A percentile compares a stretch with the other conserved stretches of the same genome.
phyloP scores from a whole-genome alignment of 1,140 invertebrate genomes.

The Drosophila sp. region DNA sequence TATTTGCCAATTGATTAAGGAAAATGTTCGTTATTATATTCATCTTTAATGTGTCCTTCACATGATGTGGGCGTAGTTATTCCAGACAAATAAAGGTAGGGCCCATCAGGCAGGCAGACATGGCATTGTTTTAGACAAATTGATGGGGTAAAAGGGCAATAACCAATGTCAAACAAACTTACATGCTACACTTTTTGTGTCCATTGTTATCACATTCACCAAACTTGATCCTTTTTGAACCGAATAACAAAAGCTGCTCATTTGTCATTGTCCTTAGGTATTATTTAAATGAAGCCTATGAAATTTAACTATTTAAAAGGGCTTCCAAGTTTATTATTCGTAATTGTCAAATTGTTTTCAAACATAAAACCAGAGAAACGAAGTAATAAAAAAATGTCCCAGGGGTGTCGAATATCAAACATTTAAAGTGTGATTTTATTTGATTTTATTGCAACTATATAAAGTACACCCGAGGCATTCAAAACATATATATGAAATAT shows the following conservation, averaged over 20 bases:
- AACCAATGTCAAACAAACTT: conserved; percentile 5
- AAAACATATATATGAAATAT: conserved; percentile 62
- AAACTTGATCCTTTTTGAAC: conserved; percentile 55
- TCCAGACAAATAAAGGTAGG: conserved; percentile 37
- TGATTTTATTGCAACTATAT: conserved; percentile 38
- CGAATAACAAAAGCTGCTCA: conserved; percentile 63
- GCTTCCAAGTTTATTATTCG: conserved; percentile 38
- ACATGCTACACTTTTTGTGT: conserved; percentile 27
- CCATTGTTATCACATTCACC: conserved; percentile 56
- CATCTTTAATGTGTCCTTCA: conserved; percentile 22
- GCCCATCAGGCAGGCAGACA: not conserved
- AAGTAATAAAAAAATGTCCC: not conserved
- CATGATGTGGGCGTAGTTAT: conserved; percentile 24
- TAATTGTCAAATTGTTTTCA: conserved; percentile 40
- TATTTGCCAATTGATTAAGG: conserved; percentile 4
- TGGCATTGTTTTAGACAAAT: conserved; percentile 54
- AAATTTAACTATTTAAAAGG: conserved; percentile 39
- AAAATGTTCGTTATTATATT: not conserved
- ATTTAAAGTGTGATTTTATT: conserved; percentile 29
- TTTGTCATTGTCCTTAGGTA: conserved; percentile 63
- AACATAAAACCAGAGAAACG: conserved; percentile 8
- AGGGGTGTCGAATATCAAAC: not conserved
- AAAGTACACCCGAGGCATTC: conserved; percentile 4
- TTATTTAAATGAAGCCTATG: conserved; percentile 49
- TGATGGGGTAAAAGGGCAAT: conserved; percentile 38